Evolutionary conservation across 2,888 invertebrate genomes (phyloP), one percentile per base, ranked within the genome.

Genomic region (Napeogenes sylphis): DNA sequence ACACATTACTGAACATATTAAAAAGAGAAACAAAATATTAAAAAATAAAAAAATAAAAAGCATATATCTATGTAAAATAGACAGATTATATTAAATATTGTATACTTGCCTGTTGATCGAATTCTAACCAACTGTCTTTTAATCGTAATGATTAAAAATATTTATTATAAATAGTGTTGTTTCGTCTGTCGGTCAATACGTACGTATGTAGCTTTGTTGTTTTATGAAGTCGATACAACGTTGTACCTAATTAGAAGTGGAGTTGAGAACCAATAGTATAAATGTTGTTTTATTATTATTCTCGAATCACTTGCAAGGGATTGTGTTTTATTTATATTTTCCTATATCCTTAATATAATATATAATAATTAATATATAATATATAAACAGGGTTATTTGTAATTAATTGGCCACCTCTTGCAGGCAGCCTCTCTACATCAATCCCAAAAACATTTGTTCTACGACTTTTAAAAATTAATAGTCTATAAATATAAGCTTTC

Each of bases 231-330:
- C 80, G 87, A 85, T 87, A 86, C 67, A 68, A 84, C 81, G 83
- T 82, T 90, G 88, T 90, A 90, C 90, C 90, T 90, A 77, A 76
- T 80, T 90, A 90, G 89, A 75, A 78, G 77, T 81, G 82, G 80
- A 80, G 85, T 83, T 85, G 84, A 85, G 87, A 89, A 90, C 87
- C 89, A 87, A 90, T 88, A 90, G 88, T 78, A 86, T 88, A 89
- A 87, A 90, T 85, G 88, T 89, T 89, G 87, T 89, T 87, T 87
- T 82, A 87, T 88, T 86, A 87, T 85, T 85, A 90, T 86, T 89
- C 89, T 90, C 84, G 87, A 86, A 85, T 90, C 90, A 90, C 90
- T 90, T 90, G 87, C 90, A 89, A 87, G 72, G 73, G 71, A 73
- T 68, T 73, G 83, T 80, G 87, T 90, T 90, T 90, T 75, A 90